A percentile compares a stretch with the other conserved stretches of the same genome.
Evolutionary conservation across 2,888 invertebrate species (phyloP).

Genomic region (Syrphus vitripennis): DNA sequence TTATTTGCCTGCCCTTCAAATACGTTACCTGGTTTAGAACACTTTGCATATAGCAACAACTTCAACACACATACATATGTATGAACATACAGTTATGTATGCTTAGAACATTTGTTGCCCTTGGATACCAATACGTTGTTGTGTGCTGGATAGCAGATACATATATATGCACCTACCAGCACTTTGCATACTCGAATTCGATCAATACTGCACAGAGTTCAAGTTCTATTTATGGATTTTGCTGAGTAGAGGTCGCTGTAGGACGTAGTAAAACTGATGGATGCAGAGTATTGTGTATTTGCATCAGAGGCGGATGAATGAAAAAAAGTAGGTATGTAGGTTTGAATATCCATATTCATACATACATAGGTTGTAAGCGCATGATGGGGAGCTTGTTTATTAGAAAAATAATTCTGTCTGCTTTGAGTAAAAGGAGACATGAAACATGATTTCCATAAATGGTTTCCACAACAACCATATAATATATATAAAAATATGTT

Average conservation of each 20-base stretch:
- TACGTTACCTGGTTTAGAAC: not conserved
- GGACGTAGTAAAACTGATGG: constrained; percentile 12
- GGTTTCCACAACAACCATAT: not conserved
- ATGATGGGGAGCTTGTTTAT: not conserved
- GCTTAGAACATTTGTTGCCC: not conserved
- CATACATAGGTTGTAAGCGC: not conserved
- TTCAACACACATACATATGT: not conserved
- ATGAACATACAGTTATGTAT: not conserved
- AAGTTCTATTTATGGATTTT: constrained; percentile 44
- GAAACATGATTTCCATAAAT: not conserved
- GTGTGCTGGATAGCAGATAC: not conserved
- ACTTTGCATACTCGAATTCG: constrained; percentile 9
- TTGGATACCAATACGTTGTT: not conserved
- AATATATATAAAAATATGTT: not conserved
- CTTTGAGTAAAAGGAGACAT: not conserved
- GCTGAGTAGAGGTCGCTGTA: constrained; percentile 7
- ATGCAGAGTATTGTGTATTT: constrained; percentile 7
- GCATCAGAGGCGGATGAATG: not conserved
- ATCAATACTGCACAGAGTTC: constrained; percentile 42
- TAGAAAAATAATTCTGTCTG: not conserved
- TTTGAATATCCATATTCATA: too few species aligned
- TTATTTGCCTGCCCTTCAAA: constrained; percentile 27
- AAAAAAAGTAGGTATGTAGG: too few species aligned
- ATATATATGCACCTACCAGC: too few species aligned
- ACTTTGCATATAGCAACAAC: not conserved